Percentiles rank a stretch among this genome's conserved stretches.
These are phyloP conservation scores for Ctenodactylus gundi DNA, from an alignment of 2,113 vertebrate genomes.

Conservation along the genomic window DNA sequence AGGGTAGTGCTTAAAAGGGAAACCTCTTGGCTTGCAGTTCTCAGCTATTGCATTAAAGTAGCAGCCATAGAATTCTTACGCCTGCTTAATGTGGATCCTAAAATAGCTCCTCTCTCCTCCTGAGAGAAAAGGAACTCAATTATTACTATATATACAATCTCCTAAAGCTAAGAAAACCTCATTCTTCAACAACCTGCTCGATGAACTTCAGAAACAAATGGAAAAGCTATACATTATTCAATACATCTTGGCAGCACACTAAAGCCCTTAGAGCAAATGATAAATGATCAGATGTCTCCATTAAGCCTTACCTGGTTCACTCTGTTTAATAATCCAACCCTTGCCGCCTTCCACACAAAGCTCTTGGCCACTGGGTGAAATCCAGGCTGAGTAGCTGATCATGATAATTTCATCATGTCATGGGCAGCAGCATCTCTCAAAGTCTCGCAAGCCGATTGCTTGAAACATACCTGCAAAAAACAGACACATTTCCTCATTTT, in stretches of 20 bases:
- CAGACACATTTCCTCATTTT: constrained; percentile 66
- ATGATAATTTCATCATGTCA: constrained; percentile 82
- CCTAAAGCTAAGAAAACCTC: constrained; percentile 30
- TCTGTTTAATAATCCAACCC: constrained; percentile 76
- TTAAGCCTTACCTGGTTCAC: constrained; percentile 80
- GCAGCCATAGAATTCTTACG: neutral
- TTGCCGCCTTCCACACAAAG: constrained; percentile 73
- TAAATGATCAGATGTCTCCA: constrained; percentile 8
- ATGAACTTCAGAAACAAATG: constrained; percentile 51
- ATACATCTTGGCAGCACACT: neutral
- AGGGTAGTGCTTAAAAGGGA: neutral
- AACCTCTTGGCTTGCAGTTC: neutral
- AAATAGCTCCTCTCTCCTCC: constrained; percentile 15
- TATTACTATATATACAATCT: neutral
- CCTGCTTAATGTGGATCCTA: constrained; percentile 23
- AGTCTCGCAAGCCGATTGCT: constrained; percentile 63
- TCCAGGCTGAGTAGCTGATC: constrained; percentile 79
- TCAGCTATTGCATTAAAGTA: neutral
- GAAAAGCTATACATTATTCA: constrained; percentile 20
- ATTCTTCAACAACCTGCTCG: constrained; percentile 35
- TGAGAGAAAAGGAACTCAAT: constrained; percentile 20
- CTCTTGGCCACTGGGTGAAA: constrained; percentile 77
- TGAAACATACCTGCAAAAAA: constrained; percentile 81
- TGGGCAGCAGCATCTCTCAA: constrained; percentile 79
- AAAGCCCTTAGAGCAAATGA: neutral